Percentiles rank a stretch among this genome's conserved stretches.
phyloP scores from a whole-genome alignment of 37 sponge, comb jelly and placozoan species.

The Trichoplax adhaerens region DNA sequence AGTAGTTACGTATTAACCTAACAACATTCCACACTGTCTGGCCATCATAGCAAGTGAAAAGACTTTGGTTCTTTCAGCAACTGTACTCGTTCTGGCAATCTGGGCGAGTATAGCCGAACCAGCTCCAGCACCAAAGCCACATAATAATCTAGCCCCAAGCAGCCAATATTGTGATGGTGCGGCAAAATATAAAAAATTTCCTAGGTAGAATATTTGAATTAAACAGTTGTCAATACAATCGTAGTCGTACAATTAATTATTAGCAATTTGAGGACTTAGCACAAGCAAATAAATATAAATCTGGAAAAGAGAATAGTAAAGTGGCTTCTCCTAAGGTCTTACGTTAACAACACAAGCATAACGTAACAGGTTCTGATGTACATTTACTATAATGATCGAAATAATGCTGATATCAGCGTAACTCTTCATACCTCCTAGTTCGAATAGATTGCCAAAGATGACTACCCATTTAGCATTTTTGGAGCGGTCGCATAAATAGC shows the following conservation, averaged over 20 bases:
- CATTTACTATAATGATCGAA: too few species aligned
- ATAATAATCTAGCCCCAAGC: conserved; percentile 42
- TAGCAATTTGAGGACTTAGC: too few species aligned
- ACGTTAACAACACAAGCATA: too few species aligned
- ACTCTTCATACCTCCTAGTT: conserved; percentile 46
- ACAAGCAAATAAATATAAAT: too few species aligned
- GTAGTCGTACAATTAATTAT: too few species aligned
- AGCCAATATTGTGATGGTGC: conserved; percentile 52
- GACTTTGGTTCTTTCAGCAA: conserved; percentile 40
- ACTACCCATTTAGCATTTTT: conserved; percentile 38
- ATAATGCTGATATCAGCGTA: too few species aligned
- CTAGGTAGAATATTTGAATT: not conserved
- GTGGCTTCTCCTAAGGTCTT: too few species aligned
- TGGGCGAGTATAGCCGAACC: conserved; percentile 64
- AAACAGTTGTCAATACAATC: too few species aligned
- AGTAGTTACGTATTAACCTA: conserved; percentile 25
- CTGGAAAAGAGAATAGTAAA: too few species aligned
- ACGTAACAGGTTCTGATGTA: too few species aligned
- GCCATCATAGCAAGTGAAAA: conserved; percentile 46
- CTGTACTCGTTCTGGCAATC: conserved; percentile 44
- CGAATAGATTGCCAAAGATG: conserved; percentile 47
- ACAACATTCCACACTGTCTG: conserved; percentile 51
- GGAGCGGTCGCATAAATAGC: conserved; percentile 47
- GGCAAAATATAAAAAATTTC: conserved; percentile 70
- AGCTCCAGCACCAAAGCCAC: conserved; percentile 69